Evolutionary conservation across 2,797 vertebrate species (phyloP), one percentile per base, ranked within the genome.

Genomic region (Arrhamphus sclerolepis): DNA sequence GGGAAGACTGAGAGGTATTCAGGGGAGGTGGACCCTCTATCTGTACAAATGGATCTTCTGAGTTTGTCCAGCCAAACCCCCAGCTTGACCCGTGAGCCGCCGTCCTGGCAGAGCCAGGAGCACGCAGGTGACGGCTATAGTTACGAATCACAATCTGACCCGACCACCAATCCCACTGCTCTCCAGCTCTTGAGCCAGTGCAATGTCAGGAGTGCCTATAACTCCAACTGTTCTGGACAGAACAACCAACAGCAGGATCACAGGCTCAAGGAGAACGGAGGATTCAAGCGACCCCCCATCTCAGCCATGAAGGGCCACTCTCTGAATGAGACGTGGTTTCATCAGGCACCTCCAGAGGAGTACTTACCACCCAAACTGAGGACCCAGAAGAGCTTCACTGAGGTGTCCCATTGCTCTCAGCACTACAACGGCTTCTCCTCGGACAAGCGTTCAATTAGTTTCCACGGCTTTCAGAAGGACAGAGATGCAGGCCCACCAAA

Each of bases 11-110:
- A 91, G 65, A 92, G 94, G 44, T 95, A 94, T 62, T 97, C 96
- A 0, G 92, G 95, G 0, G 97, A 98, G 0, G 94, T 98, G 80
- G 98, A 99, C 83, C 97, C 97, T 0, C 93, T 99, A 50, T 99
- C 98, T 4, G 75, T 98, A 73, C 97, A 99, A 89, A 99, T 99
- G 98, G 98, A 99, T 77, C 91, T 98, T 83, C 93, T 99, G 56
- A 99, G 98, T 82, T 93, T 99, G 69, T 96, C 97, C 75, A 97
- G 97, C 87, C 97, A 98, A 87, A 96, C 96, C 0, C 94, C 95
- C 0, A 98, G 96, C 87, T 93, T 98, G 86, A 96, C 92, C 75
- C 92, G 96, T 18, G 95, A 98, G 64, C 87, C 91, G 4, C 94
- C 96, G 2, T 72, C 96, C 14, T 98, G 97, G 97, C 93, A 96